Conservation (phyloP, 2,113 vertebrate species). For the Cyanoliseus patagonus region DNA sequence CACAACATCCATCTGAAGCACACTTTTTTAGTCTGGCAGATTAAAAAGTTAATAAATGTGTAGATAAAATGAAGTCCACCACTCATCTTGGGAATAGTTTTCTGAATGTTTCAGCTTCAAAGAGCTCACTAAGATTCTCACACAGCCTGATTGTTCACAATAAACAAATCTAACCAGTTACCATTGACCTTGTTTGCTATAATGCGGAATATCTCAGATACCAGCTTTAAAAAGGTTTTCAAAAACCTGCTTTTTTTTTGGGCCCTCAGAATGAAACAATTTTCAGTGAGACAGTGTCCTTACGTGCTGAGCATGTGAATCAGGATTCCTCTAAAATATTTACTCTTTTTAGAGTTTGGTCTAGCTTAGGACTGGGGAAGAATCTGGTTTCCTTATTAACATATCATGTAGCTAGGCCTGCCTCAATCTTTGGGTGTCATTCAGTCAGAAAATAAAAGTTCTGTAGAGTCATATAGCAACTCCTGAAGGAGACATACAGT, state of each 20-base stretch:
- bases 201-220: neutral
- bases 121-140: neutral
- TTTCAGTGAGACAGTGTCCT: neutral
- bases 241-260: neutral
- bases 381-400: neutral
- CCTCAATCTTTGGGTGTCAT: neutral
- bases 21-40: neutral
- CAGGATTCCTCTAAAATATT: neutral
- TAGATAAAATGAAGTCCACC: constrained; percentile 21
- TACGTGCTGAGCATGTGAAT: fast-evolving
- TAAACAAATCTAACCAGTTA: neutral
- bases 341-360: neutral
- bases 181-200: neutral
- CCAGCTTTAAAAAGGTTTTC: neutral
- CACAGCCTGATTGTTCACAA: neutral
- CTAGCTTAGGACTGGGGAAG: neutral
- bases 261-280: neutral
- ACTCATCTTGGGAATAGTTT: neutral
- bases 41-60: constrained; percentile 41
- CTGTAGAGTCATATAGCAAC: neutral
- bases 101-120: neutral
- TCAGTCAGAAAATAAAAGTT: neutral
- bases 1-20: neutral
- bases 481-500: neutral
- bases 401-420: neutral